Percentiles rank a stretch among this genome's conserved stretches.
phyloP scores from a whole-genome alignment of 2,888 invertebrate species.

The Microplitis manilae region DNA sequence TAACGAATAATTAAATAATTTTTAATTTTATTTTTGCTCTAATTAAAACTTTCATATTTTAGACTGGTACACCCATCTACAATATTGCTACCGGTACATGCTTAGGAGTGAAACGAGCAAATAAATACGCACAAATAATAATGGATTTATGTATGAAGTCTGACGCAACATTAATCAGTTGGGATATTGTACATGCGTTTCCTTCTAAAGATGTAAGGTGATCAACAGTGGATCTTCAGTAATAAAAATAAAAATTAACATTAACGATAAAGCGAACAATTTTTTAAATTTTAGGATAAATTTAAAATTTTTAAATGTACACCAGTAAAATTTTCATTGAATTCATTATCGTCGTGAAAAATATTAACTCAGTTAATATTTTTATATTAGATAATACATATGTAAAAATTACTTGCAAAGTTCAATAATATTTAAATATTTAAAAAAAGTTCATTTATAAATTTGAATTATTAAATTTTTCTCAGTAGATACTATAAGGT shows the following conservation, averaged over 20 bases:
- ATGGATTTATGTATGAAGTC: conserved; percentile 78
- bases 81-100: conserved; percentile 91
- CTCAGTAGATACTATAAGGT: too few relatives aligned
- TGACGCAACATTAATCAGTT: conserved; percentile 70
- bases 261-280: neutral
- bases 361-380: too few relatives aligned
- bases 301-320: neutral
- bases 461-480: too few relatives aligned
- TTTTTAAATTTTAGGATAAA: neutral
- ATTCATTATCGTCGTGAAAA: neutral
- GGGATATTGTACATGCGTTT: conserved; percentile 73
- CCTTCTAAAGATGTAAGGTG: conserved; percentile 59
- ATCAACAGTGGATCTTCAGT: conserved; percentile 45
- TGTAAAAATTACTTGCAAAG: too few relatives aligned
- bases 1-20: neutral
- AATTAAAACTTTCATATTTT: conserved; percentile 58
- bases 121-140: conserved; percentile 72
- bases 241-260: neutral
- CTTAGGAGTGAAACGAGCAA: conserved; percentile 75
- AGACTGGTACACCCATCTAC: conserved; percentile 85
- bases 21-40: neutral
- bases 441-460: too few relatives aligned
- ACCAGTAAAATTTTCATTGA: neutral
- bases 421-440: too few relatives aligned
- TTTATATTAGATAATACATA: too few relatives aligned